A percentile compares a stretch with the other conserved stretches of the same genome.
phyloP scores from a whole-genome alignment of 92 coral and sea anemone genomes.

The Epizoanthus fatuus region DNA sequence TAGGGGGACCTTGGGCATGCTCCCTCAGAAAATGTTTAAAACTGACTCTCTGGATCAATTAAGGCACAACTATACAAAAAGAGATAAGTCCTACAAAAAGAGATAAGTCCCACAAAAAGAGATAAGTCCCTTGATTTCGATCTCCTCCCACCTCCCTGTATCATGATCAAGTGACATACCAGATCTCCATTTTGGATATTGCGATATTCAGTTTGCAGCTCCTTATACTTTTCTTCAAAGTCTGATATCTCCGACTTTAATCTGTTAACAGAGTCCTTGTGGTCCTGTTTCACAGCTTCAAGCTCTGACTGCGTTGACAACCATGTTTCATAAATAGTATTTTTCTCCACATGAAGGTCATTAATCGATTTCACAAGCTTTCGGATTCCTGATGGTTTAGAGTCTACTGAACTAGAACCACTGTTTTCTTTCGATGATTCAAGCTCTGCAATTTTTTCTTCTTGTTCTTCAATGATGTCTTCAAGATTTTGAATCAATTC shows the following conservation, averaged over 20 bases:
- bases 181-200: slow-evolving; percentile 74
- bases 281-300: slow-evolving; percentile 83
- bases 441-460: slow-evolving; percentile 79
- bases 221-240: slow-evolving; percentile 73
- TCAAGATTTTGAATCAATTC: slow-evolving; percentile 89
- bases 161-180: slow-evolving; percentile 29
- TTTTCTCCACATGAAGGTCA: slow-evolving; percentile 85
- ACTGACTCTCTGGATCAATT: background rate
- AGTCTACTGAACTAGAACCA: slow-evolving; percentile 39
- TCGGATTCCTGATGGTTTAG: slow-evolving; percentile 81
- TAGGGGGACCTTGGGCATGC: too few species aligned
- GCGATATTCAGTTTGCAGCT: slow-evolving; percentile 74
- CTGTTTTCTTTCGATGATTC: slow-evolving; percentile 75
- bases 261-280: slow-evolving; percentile 65
- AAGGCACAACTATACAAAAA: too few species aligned
- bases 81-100: background rate
- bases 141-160: background rate
- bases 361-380: slow-evolving; percentile 91
- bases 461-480: slow-evolving; percentile 92
- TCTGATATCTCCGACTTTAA: slow-evolving; percentile 74
- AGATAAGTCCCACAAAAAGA: background rate
- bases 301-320: slow-evolving; percentile 94
- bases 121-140: too few species aligned
- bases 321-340: slow-evolving; percentile 84
- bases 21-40: background rate